Base-by-base conservation (phyloP, 2,888 invertebrate species). In the Limnephilus marmoratus region DNA sequence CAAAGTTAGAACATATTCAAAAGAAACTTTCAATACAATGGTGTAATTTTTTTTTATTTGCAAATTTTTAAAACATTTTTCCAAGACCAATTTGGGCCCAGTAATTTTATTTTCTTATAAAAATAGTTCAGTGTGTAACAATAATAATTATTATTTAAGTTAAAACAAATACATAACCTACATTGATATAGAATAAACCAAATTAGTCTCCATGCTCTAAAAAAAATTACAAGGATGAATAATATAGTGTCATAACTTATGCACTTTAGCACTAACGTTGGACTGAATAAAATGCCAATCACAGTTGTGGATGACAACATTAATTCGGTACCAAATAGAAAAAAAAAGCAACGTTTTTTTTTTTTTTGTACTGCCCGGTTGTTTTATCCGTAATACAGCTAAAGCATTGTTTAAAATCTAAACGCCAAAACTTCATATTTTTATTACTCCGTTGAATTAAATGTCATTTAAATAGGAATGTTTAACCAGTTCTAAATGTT, bases 81-180 rank as follows among this genome's bases (percentile, higher is more conserved):
- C 9, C 18, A 7, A 68, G 68, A 24, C 24, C 24, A 9, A n/a
- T 68, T n/a, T 24, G 68, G 68, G 68, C 68, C 68, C 24, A 68
- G 68, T 68, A n/a, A 68, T n/a, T 53, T 68, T 68, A 68, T 68
- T 68, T 68, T n/a, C 68, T 68, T 68, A 68, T n/a, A 68, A 68
- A 68, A 68, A 68, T 68, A 68, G 24, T 68, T 68, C 68, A 68
- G 9, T 68, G 11, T 45, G 45, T 45, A 68, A 68, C 24, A n/a
- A 68, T 68, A 53, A 7, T 53, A 68, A 68, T 68, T n/a, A 68
- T 68, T 68, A 68, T 68, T 68, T 68, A 68, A 68, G 68, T 68
- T 68, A 68, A 68, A n/a, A 68, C 68, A 68, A 68, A 68, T 68
- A 68, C 24, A 68, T 68, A 68, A 68, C 68, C 24, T 68, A 68